Evolutionary conservation across 92 coral and sea anemone species (phyloP).

Genomic region (Palythoa grandis): DNA sequence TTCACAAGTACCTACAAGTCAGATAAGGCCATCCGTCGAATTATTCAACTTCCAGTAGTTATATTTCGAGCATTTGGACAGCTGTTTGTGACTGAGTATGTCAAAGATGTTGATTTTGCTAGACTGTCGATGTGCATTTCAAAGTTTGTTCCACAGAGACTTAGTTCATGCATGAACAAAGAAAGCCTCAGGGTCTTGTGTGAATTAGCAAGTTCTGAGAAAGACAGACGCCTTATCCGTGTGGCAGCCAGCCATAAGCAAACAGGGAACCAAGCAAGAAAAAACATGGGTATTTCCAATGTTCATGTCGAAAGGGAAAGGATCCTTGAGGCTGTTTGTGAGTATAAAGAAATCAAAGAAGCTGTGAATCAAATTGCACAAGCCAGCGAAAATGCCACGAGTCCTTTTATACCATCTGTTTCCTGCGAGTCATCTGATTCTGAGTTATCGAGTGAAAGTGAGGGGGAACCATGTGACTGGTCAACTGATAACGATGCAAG

Average conservation of each 20-base stretch:
- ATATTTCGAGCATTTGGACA: slow-evolving; percentile 38
- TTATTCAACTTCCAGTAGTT: slow-evolving; percentile 47
- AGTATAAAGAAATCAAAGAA: slow-evolving; percentile 30
- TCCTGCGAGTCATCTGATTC: slow-evolving; percentile 6
- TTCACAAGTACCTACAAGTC: slow-evolving; percentile 39
- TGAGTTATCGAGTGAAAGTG: slow-evolving; percentile 17
- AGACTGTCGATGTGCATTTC: slow-evolving; percentile 36
- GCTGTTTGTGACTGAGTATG: slow-evolving; percentile 49
- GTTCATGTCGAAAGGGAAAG: slow-evolving; percentile 42
- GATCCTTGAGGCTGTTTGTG: slow-evolving; percentile 23
- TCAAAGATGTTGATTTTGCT: slow-evolving; percentile 34
- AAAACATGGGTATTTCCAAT: slow-evolving; percentile 45
- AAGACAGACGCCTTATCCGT: slow-evolving; percentile 45
- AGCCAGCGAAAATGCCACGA: slow-evolving; percentile 41
- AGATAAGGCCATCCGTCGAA: slow-evolving; percentile 48
- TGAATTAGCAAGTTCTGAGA: slow-evolving; percentile 46
- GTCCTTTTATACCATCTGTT: slow-evolving; percentile 21
- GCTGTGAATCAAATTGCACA: slow-evolving; percentile 50
- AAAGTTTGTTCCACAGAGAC: slow-evolving; percentile 38
- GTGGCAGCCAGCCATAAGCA: slow-evolving; percentile 54
- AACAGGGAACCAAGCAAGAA: slow-evolving; percentile 54
- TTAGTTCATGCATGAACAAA: slow-evolving; percentile 17
- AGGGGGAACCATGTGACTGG: slow-evolving; percentile 16
- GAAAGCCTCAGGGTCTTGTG: slow-evolving; percentile 49
- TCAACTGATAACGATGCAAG: background rate